Evolutionary conservation across 1,140 invertebrate species (phyloP).

Genomic region (Andrena cerasifolii): DNA sequence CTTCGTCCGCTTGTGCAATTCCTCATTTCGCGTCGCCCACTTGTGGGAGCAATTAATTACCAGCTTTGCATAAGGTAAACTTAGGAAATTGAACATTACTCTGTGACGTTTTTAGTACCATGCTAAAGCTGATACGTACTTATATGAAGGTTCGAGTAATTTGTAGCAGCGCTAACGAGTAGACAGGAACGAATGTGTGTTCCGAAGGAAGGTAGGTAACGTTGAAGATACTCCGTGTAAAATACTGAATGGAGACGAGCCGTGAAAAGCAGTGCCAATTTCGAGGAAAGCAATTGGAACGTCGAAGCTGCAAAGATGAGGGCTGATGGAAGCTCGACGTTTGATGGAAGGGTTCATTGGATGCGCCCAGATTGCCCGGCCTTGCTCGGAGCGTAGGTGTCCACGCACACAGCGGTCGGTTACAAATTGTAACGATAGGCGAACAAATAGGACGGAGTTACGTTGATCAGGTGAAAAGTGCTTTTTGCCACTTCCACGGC

Average conservation of each 20-base stretch:
- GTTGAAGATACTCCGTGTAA: not conserved
- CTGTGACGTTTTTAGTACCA: too few species aligned
- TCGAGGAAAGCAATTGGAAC: slow-evolving; percentile 9
- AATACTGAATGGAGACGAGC: not conserved
- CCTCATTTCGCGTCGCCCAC: not conserved
- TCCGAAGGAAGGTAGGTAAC: too few species aligned
- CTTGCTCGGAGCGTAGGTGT: slow-evolving; percentile 30
- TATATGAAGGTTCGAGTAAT: too few species aligned
- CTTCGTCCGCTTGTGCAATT: not conserved
- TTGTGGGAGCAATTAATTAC: too few species aligned
- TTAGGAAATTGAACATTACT: too few species aligned
- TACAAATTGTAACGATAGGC: slow-evolving; percentile 56
- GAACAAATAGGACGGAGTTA: slow-evolving; percentile 55
- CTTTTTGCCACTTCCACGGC: slow-evolving; percentile 53
- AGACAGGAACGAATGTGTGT: too few species aligned
- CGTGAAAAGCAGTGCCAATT: not conserved
- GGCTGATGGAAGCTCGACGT: not conserved
- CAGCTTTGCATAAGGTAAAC: too few species aligned
- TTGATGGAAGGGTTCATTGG: not conserved
- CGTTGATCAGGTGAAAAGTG: slow-evolving; percentile 62
- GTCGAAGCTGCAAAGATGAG: slow-evolving; percentile 1
- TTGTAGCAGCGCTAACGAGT: too few species aligned
- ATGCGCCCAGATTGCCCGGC: not conserved
- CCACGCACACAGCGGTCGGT: not conserved
- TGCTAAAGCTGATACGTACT: too few species aligned